Evolutionary conservation across 2,888 invertebrate species (phyloP), one percentile per base, ranked within the genome.

Genomic region (Oxystoma pomonae): DNA sequence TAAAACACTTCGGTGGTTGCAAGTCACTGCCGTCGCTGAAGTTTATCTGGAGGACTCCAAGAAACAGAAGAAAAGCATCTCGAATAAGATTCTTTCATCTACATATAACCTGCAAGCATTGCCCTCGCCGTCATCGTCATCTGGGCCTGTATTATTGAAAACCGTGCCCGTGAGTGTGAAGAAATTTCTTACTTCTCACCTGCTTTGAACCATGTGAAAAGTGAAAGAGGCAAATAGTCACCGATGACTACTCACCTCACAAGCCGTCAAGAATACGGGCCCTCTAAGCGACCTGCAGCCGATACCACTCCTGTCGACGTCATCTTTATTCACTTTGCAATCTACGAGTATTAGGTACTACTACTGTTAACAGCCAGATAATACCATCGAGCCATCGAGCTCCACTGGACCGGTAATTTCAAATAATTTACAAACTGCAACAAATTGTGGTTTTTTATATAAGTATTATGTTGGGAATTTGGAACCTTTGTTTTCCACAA

Each of bases 21-120:
- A 57, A 57, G 16, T 7, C 20, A 57, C 9, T 57, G 2, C 57
- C 16, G 57, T 57, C 1, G 57, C 57, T 12, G 57, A 57, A 21
- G 57, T 20, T 16, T 57, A 57, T 16, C 2, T 57, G 21, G 57
- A 57, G 57, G 57, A 57, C 21, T 57, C 57, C 2, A 22, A 21
- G 22, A 57, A 57, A 7, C 21, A 22, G n/a, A 57, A 57, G 7
- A 57, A 57, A 19, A 21, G 2, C 18, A 55, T 55, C 1, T 55
- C 18, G 19, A 55, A 55, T 55, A 55, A 55, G 20, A 55, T 55
- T n/a, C n/a, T n/a, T n/a, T 35, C 35, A 35, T 35, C 35, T 35
- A 35, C 35, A 12, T 7, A 35, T 35, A 12, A 35, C 12, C 12
- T 35, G 12, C 35, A 35, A 35, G 3, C 3, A 7, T 7, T 35